A percentile compares a stretch with the other conserved stretches of the same genome.
Evolutionary conservation across 2,797 vertebrate genomes (phyloP).

Genomic region (Sebastes kiyomatsui): DNA sequence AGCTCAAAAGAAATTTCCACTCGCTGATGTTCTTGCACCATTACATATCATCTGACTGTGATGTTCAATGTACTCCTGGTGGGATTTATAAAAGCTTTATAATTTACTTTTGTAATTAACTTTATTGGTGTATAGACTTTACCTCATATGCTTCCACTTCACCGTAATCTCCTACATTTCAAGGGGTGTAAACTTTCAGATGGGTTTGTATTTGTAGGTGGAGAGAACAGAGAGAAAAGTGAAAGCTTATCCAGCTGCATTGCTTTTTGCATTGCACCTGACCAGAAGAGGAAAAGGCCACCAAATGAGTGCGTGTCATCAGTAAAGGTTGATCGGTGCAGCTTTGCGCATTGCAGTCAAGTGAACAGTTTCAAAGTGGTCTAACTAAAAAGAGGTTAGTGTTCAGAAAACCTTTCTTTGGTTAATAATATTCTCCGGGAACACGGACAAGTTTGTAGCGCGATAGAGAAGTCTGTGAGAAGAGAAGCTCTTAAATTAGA

Average conservation of each 20-base stretch:
- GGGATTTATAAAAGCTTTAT: constrained; percentile 52
- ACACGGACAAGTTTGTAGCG: not conserved
- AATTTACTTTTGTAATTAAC: constrained; percentile 45
- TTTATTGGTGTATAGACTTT: constrained; percentile 23
- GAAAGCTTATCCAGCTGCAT: not conserved
- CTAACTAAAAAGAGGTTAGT: not conserved
- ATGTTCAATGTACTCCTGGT: constrained; percentile 24
- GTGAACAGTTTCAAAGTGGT: not conserved
- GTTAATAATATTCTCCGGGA: not conserved
- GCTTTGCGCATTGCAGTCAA: not conserved
- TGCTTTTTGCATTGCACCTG: not conserved
- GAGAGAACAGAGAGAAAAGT: not conserved
- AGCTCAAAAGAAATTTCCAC: constrained; percentile 47
- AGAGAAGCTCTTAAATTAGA: constrained; percentile 60
- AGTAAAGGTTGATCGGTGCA: not conserved
- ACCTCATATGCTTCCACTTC: constrained; percentile 30
- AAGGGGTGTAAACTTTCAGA: constrained; percentile 10
- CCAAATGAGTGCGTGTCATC: not conserved
- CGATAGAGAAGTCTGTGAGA: constrained; percentile 1
- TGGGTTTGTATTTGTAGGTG: not conserved
- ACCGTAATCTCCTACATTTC: constrained; percentile 20
- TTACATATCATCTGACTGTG: constrained; percentile 33
- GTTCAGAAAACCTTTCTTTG: not conserved
- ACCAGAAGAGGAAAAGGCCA: too few relatives aligned
- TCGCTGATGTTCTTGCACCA: constrained; percentile 4